Conservation (phyloP, 2,888 invertebrate genomes). For the Balanococcus diminutus region DNA sequence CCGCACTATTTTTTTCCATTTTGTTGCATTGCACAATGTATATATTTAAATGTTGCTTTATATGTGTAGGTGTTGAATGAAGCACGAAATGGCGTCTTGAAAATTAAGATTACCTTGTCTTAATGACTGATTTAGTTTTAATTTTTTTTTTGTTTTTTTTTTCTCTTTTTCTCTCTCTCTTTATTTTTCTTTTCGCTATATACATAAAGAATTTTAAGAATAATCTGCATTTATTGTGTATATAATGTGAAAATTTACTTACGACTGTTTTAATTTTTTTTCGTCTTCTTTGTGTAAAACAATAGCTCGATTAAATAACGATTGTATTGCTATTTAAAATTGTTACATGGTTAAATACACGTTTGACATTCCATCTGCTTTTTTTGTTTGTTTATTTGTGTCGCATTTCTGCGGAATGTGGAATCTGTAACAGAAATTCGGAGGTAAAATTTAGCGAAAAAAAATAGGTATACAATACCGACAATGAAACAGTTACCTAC, state of each 20-base stretch:
- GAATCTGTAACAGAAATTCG: no score
- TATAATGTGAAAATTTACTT: background rate
- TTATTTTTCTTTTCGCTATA: background rate
- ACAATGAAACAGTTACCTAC: no score
- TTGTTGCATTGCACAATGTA: constrained; percentile 32
- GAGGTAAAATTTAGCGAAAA: no score
- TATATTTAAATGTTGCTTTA: constrained; percentile 35
- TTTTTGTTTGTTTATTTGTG: background rate
- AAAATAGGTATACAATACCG: no score
- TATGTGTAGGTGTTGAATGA: constrained; percentile 47
- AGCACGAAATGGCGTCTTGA: constrained; percentile 39
- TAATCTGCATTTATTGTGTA: constrained; percentile 36
- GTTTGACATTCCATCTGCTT: constrained; percentile 32
- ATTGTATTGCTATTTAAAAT: constrained; percentile 14
- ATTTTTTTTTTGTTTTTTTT: constrained; percentile 2
- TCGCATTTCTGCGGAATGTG: no score
- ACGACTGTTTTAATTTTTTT: constrained; percentile 18
- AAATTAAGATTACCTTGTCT: constrained; percentile 42
- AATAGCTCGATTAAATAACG: constrained; percentile 4
- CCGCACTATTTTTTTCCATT: background rate
- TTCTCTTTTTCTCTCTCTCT: background rate
- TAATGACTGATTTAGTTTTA: constrained; percentile 35
- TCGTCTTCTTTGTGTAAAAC: background rate
- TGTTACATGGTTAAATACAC: constrained; percentile 31
- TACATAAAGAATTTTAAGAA: background rate